These are phyloP conservation scores for Acleris emargana DNA, from an alignment of 2,888 invertebrate species.

Conservation along the genomic window DNA sequence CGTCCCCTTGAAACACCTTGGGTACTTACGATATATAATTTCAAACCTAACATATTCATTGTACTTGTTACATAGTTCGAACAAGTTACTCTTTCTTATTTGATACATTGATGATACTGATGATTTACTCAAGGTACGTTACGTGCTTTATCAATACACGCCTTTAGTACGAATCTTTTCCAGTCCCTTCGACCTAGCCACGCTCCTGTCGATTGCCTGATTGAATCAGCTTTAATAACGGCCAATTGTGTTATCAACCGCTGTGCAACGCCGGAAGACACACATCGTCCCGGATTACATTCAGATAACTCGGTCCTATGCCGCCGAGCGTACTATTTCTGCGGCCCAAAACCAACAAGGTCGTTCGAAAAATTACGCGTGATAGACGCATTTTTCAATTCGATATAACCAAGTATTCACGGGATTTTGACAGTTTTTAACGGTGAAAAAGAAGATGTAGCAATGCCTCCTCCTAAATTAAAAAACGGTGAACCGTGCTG, in stretches of 20 bases:
- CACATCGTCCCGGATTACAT: slow-evolving; percentile 69
- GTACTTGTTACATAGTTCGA: no score
- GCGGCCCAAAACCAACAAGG: slow-evolving; percentile 5
- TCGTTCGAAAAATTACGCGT: background rate
- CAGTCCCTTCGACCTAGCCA: background rate
- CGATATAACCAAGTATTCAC: background rate
- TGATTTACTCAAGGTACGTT: no score
- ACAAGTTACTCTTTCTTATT: no score
- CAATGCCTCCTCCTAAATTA: slow-evolving; percentile 24
- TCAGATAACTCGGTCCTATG: slow-evolving; percentile 58
- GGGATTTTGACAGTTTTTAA: background rate
- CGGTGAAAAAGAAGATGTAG: slow-evolving; percentile 14
- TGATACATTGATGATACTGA: no score
- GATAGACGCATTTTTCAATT: background rate
- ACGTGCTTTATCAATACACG: background rate
- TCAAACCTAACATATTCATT: no score
- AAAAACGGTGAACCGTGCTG: slow-evolving; percentile 51
- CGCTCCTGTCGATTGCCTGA: slow-evolving; percentile 67
- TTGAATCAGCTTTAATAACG: slow-evolving; percentile 62
- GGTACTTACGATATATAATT: no score
- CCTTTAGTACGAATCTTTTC: background rate
- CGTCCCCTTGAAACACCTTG: no score
- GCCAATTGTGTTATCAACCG: slow-evolving; percentile 73
- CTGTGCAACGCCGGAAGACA: slow-evolving; percentile 78
- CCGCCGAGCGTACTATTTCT: slow-evolving; percentile 27